Conservation (phyloP, 2,797 vertebrate species). For the Halcyon smyrnensis region DNA sequence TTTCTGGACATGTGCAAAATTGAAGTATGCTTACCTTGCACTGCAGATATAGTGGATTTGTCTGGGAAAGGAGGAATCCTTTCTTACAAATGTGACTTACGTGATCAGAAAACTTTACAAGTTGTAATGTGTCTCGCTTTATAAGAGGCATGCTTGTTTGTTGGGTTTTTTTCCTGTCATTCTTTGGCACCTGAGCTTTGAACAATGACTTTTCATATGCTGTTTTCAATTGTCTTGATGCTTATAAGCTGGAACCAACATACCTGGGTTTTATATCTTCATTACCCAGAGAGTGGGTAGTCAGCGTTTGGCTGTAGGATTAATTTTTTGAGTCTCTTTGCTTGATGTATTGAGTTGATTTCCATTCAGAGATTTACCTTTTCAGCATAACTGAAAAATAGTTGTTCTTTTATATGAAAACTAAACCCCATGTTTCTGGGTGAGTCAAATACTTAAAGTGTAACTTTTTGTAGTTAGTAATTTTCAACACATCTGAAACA, state of each 20-base stretch:
- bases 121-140: background rate
- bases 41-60: background rate
- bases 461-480: background rate
- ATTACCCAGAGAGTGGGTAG: background rate
- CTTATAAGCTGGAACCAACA: background rate
- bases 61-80: background rate
- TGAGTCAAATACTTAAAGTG: background rate
- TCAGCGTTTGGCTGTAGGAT: background rate
- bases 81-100: background rate
- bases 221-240: background rate
- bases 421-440: background rate
- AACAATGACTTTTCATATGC: background rate
- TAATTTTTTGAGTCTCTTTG: background rate
- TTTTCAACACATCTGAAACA: background rate
- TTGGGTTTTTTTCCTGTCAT: background rate
- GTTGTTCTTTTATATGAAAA: background rate
- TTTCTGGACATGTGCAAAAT: background rate
- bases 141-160: background rate
- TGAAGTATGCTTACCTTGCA: background rate
- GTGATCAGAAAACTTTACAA: background rate
- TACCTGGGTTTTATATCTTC: background rate
- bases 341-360: background rate
- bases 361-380: background rate
- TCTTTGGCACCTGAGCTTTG: background rate
- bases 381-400: background rate